phyloP scores from a whole-genome alignment of 2,888 invertebrate genomes.

The Aphidius colemani region DNA sequence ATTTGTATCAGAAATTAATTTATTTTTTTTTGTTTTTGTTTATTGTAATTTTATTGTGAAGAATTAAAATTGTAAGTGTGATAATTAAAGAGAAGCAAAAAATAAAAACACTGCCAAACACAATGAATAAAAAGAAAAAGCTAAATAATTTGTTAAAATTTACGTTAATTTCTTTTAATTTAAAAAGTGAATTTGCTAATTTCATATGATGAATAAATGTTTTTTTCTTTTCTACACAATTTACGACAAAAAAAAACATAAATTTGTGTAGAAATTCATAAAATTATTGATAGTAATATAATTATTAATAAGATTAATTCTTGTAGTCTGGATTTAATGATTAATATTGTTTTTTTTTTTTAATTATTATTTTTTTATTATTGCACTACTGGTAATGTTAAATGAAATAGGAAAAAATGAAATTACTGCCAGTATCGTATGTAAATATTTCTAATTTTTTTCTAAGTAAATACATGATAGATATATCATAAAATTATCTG shows the following conservation, averaged over 20 bases:
- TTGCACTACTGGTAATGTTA: conserved; percentile 2
- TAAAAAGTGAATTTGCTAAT: neutral
- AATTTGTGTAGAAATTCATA: neutral
- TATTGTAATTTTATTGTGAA: neutral
- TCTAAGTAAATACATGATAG: conserved; percentile 39
- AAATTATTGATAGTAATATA: conserved; percentile 4
- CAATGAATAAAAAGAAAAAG: conserved; percentile 40
- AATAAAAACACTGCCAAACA: conserved; percentile 52
- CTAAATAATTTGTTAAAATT: neutral
- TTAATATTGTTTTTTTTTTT: neutral
- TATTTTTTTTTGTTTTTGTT: neutral
- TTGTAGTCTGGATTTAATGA: neutral
- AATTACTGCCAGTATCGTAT: conserved; percentile 55
- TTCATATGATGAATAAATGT: neutral
- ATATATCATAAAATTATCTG: conserved; percentile 35
- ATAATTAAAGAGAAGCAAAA: conserved; percentile 31
- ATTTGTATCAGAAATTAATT: conserved; percentile 6
- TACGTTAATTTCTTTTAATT: conserved; percentile 18
- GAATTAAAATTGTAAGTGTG: conserved; percentile 19
- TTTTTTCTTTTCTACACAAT: conserved; percentile 9
- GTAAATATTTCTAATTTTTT: conserved; percentile 45
- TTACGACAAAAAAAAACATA: conserved; percentile 1
- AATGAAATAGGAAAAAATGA: conserved; percentile 31
- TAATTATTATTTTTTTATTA: conserved; percentile 18
- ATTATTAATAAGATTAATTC: neutral